Conservation (phyloP, 2,888 invertebrate genomes). For the Agelastica alni region DNA sequence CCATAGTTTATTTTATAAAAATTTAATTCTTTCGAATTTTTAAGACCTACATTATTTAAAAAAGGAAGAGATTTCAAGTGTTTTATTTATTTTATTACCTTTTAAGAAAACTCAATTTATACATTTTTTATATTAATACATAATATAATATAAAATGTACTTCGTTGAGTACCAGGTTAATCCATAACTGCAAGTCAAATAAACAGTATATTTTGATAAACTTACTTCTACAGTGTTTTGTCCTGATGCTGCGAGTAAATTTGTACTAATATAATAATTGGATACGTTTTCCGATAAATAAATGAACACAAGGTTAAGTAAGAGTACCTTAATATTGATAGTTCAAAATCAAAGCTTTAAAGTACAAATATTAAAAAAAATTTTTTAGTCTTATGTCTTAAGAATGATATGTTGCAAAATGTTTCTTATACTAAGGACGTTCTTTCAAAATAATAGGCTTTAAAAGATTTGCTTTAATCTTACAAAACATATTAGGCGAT, state of each 20-base stretch:
- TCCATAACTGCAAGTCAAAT: constrained; percentile 1
- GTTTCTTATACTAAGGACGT: constrained; percentile 8
- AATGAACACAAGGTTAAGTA: constrained; percentile 37
- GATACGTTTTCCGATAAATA: constrained; percentile 20
- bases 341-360: constrained; percentile 2
- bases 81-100: no score
- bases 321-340: constrained; percentile 18
- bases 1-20: no score
- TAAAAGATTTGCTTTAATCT: background rate
- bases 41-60: no score
- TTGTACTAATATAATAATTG: constrained; percentile 19
- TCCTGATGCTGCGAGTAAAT: constrained; percentile 10
- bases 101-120: no score
- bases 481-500: background rate
- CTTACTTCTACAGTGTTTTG: background rate
- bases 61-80: no score
- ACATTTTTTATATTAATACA: no score
- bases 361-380: constrained; percentile 8
- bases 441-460: background rate
- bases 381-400: constrained; percentile 21
- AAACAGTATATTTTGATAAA: background rate
- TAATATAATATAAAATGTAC: no score
- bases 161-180: no score
- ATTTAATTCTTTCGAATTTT: no score
- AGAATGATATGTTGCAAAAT: constrained; percentile 13